Evolutionary conservation across 2,113 vertebrate genomes (phyloP), one percentile per base, ranked within the genome.

Genomic region (Procavia capensis): DNA sequence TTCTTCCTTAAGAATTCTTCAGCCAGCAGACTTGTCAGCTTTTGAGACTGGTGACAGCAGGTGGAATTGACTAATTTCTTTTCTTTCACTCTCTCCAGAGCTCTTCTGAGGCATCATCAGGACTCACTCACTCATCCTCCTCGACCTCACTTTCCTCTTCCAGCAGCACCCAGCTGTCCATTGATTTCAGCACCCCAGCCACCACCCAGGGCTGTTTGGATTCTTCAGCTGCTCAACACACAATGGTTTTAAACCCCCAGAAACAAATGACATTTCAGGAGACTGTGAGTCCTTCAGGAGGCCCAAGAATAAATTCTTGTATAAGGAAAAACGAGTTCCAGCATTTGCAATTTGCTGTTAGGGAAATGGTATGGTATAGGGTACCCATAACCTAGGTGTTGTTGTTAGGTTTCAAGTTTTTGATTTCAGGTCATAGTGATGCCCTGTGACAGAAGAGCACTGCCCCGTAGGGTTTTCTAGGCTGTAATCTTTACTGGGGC

Each of bases 151-250:
- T 80, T 0, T 41, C 96, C 54, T 91, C 93, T 24, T 59, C 45
- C n/a, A 87, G 84, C 41, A 93, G 90, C 78, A 76, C 72, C 14
- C 95, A 92, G 88, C 90, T 98, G 98, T 98, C 98, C 8, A 0
- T 97, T 91, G 99, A 99, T 96, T 99, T 99, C 97, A 98, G 97
- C 68, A 96, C 94, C 54, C 98, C 99, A 16, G 98, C 98, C 90
- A 99, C 97, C 88, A 98, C 98, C 4, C 91, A 98, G 0, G 96
- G 96, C 95, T 99, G 98, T 91, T 98, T 99, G 98, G 98, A 99
- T 95, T 99, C 98, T 96, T 99, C 99, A 6, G 99, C 99, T 75
- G 99, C 99, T 96, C 98, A 96, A 96, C 99, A 99, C 98, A 99
- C 98, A 95, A 99, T 99, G 91, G 98, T 98, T n/a, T 97, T 99